Evolutionary conservation across 2,797 vertebrate species (phyloP), one percentile per base, ranked within the genome.

Genomic region (Sciurus carolinensis): DNA sequence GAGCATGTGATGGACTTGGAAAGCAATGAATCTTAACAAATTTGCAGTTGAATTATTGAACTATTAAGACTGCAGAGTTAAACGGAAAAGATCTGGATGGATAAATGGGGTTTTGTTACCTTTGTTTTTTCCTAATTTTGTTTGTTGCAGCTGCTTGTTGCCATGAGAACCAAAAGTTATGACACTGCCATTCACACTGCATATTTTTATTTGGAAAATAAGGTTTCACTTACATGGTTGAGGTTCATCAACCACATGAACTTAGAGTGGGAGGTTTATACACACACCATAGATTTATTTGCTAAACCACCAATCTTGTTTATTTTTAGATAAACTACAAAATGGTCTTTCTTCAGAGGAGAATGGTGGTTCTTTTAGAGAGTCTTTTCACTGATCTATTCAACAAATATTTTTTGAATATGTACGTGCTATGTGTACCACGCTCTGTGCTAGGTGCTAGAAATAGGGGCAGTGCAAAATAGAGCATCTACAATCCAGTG

Each of bases 1-100:
- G 82, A 97, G 87, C 89, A 96, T 77, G 50, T 47, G 77, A 83
- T 20, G 71, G 88, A 66, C 83, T 96, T 96, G 96, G 95, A 79
- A 96, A 90, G 86, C 96, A 94, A 92, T 8, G 89, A 97, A 97
- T 84, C 95, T 89, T 88, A 97, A 77, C 90, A 97, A 96, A 96
- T 85, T 39, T 97, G 95, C 95, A 95, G 81, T 30, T 95, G 91
- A 96, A 97, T 95, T 95, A 89, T 62, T 95, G 90, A 98, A 94
- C 90, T 95, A 33, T 92, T 97, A 93, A 64, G 93, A 91, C 77
- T 72, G 14, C 26, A 9, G 64, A 95, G 69, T 57, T 82, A 97
- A 96, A 87, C 59, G 90, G 83, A 93, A 97, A 97, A 94, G 93
- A 89, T 79, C 12, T 42, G 30, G 96, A n/a, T 75, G 85, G 36